Evolutionary conservation across 2,113 vertebrate genomes (phyloP).

Genomic region (Scortum barcoo): DNA sequence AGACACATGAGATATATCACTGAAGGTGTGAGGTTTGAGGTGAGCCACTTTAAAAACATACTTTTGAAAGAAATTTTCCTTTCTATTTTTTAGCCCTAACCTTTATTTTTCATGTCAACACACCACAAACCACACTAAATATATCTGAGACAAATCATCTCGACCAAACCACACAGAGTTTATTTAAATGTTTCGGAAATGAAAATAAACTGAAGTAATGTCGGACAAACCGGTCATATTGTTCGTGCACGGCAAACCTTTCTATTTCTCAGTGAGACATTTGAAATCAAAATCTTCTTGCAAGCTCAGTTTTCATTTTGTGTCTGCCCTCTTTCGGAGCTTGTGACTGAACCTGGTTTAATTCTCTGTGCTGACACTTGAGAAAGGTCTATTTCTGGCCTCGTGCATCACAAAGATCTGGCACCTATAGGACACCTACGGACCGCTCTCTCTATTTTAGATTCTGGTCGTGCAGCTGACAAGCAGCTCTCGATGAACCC

Average conservation of each 20-base stretch:
- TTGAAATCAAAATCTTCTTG: neutral
- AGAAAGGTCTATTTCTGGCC: conserved; percentile 61
- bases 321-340: neutral
- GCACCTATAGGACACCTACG: conserved; percentile 47
- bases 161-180: neutral
- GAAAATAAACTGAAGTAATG: neutral
- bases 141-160: neutral
- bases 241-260: neutral
- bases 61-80: neutral
- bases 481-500: neutral
- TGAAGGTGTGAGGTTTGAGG: neutral
- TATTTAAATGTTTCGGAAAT: neutral
- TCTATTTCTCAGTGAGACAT: neutral
- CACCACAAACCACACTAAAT: neutral
- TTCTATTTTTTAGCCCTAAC: neutral
- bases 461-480: conserved; percentile 18
- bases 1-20: neutral
- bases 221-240: neutral
- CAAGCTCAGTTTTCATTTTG: neutral
- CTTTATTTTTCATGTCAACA: neutral
- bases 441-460: conserved; percentile 32
- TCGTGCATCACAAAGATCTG: conserved; percentile 43
- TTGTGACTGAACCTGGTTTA: conserved; percentile 29
- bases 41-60: too few species aligned
- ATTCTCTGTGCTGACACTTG: conserved; percentile 49